phyloP scores from a whole-genome alignment of 2,888 invertebrate species.

The Spodoptera exigua region DNA sequence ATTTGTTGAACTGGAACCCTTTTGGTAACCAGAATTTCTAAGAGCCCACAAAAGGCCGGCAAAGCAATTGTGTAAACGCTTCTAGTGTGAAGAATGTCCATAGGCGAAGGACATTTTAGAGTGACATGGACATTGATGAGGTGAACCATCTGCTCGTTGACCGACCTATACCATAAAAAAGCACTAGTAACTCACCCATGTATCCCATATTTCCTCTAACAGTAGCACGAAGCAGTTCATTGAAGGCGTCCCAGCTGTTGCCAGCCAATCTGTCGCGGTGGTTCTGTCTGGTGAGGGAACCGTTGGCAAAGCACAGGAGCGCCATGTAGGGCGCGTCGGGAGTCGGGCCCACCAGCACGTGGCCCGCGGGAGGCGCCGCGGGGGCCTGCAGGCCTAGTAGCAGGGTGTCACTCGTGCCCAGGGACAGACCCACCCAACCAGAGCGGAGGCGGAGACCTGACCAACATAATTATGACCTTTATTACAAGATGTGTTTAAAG shows the following conservation, averaged over 20 bases:
- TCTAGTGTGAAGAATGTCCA: too few relatives aligned
- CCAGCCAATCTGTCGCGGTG: constrained; percentile 93
- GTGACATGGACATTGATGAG: too few relatives aligned
- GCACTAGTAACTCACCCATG: constrained; percentile 90
- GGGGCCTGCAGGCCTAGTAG: constrained; percentile 93
- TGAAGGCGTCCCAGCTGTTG: constrained; percentile 95
- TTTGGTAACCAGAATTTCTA: too few relatives aligned
- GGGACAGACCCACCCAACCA: constrained; percentile 95
- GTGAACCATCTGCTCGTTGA: too few relatives aligned
- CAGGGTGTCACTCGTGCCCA: constrained; percentile 98
- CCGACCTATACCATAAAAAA: too few relatives aligned
- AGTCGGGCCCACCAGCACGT: constrained; percentile 96
- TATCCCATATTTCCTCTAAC: constrained; percentile 98
- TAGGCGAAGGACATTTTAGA: too few relatives aligned
- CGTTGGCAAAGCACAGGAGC: constrained; percentile 97
- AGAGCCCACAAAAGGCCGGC: too few relatives aligned
- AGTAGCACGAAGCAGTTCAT: constrained; percentile 93
- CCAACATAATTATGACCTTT: too few relatives aligned
- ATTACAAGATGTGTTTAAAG: too few relatives aligned
- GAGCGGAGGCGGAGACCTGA: constrained; percentile 93
- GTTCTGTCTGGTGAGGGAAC: constrained; percentile 96
- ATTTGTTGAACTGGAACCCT: too few relatives aligned
- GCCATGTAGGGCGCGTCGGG: constrained; percentile 95
- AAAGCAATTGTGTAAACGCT: too few relatives aligned
- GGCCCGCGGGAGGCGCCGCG: constrained; percentile 92